Base-by-base conservation (phyloP, 2,888 invertebrate species). In the Himalopsyche japonica region DNA sequence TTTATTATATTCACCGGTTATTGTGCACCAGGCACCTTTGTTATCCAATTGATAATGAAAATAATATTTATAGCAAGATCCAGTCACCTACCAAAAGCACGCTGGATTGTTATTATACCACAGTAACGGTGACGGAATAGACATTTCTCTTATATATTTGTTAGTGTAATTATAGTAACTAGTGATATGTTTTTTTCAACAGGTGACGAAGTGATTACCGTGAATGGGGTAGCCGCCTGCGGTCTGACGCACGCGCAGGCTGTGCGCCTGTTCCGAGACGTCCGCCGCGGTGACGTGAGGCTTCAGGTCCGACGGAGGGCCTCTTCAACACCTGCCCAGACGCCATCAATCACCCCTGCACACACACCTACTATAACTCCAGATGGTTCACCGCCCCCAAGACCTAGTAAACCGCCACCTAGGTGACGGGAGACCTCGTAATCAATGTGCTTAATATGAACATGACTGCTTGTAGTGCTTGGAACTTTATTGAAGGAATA, bases 171-270 rank as follows among this genome's bases (percentile, higher is more conserved):
- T 1, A 32, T 32, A 32, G 3, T 43, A 43, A 0, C 15, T 15
- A 43, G 15, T 43, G 15, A 43, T 43, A 15, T 43, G 43, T 70
- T 70, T 27, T 79, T 88, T 93, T n/a, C n/a, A 93, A 27, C 91
- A 95, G 97, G 97, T 89, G 96, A 97, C 90, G 95, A 96, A 92
- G 95, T 97, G 88, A 90, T 96, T 87, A 95, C 96, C 84, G 95
- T 97, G 85, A 96, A 96, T 90, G 95, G 96, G n/a, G 94, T 95
- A 88, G 93, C 94, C 27, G 93, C 96, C 83, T 95, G 95, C 86
- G 96, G 96, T 0, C 92, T 95, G 89, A 96, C 95, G 0, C 95
- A 96, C 89, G 94, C 95, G 80, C 96, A 97, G 89, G 96, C 96
- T 32, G 95, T 97, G 87, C 93, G 94, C 86, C 93, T 96, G 87